phyloP scores from a whole-genome alignment of 92 coral and sea anemone species.

The Porites evermanni region DNA sequence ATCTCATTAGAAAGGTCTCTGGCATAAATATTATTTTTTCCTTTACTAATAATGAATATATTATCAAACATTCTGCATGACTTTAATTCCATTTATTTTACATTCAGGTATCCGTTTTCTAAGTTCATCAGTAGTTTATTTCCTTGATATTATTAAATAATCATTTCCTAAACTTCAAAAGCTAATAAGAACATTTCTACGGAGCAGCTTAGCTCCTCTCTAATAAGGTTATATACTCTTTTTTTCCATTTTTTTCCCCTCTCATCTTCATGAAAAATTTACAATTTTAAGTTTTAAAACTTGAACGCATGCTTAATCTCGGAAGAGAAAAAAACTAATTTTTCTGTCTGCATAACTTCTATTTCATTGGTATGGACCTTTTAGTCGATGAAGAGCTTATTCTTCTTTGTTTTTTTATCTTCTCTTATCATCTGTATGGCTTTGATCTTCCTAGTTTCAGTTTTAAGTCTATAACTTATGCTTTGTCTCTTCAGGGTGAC shows the following conservation, averaged over 20 bases:
- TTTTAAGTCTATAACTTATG: slow-evolving; percentile 7
- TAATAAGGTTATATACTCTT: not conserved
- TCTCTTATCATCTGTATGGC: not conserved
- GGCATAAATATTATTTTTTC: no score
- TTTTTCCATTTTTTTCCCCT: not conserved
- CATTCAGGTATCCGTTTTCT: not conserved
- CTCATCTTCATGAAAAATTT: not conserved
- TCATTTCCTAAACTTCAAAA: no score
- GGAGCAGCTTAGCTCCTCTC: not conserved
- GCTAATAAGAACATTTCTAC: no score
- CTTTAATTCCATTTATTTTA: no score
- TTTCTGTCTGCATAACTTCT: no score
- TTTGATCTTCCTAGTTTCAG: not conserved
- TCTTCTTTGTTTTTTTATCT: not conserved
- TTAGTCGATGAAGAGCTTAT: no score
- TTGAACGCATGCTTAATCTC: slow-evolving; percentile 3
- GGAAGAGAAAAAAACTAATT: no score
- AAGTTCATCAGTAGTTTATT: not conserved
- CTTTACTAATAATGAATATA: no score
- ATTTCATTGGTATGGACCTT: no score
- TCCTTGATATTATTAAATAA: not conserved
- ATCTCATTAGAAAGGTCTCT: no score
- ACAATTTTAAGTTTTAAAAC: not conserved
- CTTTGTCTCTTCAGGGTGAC: not conserved
- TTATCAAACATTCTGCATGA: not conserved